Percentiles rank a stretch among this genome's conserved stretches.
phyloP scores from a whole-genome alignment of 2,888 invertebrate genomes.

The Cabera pusaria region DNA sequence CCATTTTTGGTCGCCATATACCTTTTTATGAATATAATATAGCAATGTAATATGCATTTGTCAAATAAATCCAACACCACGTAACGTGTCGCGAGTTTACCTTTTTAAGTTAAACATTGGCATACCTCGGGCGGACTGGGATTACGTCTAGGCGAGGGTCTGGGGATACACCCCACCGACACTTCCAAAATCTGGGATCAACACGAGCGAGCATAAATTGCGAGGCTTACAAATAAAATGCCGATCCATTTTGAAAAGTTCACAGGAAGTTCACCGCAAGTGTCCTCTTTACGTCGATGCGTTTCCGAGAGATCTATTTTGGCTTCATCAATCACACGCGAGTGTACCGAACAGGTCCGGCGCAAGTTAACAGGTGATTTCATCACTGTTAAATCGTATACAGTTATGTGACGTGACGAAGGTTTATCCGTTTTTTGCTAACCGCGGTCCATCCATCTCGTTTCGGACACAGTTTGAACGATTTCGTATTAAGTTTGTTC shows the following conservation, averaged over 20 bases:
- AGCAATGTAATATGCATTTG: slow-evolving; percentile 69
- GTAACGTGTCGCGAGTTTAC: slow-evolving; percentile 57
- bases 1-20: slow-evolving; percentile 59
- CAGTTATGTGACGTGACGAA: slow-evolving; percentile 41
- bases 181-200: slow-evolving; percentile 48
- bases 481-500: slow-evolving; percentile 18
- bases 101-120: slow-evolving; percentile 59
- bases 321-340: slow-evolving; percentile 49
- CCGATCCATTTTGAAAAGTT: slow-evolving; percentile 32
- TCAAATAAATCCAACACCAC: slow-evolving; percentile 67
- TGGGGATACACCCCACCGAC: slow-evolving; percentile 34
- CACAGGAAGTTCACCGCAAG: slow-evolving; percentile 22
- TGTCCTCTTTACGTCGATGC: slow-evolving; percentile 14
- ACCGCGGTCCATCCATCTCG: slow-evolving; percentile 26
- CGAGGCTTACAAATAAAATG: slow-evolving; percentile 51
- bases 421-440: slow-evolving; percentile 32
- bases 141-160: slow-evolving; percentile 45
- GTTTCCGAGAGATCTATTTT: slow-evolving; percentile 34
- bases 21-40: too few species aligned
- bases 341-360: slow-evolving; percentile 29
- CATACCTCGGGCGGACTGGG: slow-evolving; percentile 44
- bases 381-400: slow-evolving; percentile 38
- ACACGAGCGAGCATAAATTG: slow-evolving; percentile 44
- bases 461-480: slow-evolving; percentile 23
- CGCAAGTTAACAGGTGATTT: slow-evolving; percentile 43